A percentile compares a stretch with the other conserved stretches of the same genome.
Conservation (phyloP, 2,888 invertebrate species). For the Heliconius hortense region DNA sequence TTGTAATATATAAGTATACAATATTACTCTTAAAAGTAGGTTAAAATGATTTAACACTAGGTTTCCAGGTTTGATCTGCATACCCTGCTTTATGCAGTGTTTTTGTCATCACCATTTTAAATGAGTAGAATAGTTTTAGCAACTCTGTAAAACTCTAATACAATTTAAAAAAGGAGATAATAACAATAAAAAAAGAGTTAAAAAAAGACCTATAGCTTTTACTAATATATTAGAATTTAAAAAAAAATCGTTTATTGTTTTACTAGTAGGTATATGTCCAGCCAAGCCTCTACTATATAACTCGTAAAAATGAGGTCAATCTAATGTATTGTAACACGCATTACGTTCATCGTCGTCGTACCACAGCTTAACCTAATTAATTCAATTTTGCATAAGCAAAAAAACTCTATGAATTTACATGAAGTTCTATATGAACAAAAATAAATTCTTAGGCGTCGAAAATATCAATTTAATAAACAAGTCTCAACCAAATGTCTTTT, state of each 20-base stretch:
- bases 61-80: too few species aligned
- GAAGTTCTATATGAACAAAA: too few species aligned
- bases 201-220: neutral
- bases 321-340: conserved; percentile 38
- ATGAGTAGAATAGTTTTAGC: too few species aligned
- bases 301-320: conserved; percentile 37
- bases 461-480: neutral
- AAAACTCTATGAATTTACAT: neutral
- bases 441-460: neutral
- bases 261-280: conserved; percentile 11
- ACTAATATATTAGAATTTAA: neutral
- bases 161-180: too few species aligned
- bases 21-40: neutral
- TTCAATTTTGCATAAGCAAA: conserved; percentile 16
- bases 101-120: too few species aligned
- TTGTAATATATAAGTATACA: neutral
- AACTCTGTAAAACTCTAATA: too few species aligned
- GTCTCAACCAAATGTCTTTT: too few species aligned
- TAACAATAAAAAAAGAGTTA: too few species aligned
- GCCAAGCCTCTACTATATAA: conserved; percentile 30
- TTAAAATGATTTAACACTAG: too few species aligned
- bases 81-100: too few species aligned
- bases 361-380: conserved; percentile 32
- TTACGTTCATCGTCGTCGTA: conserved; percentile 27
- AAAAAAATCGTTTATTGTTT: conserved; percentile 18